Conservation (phyloP, 2,113 vertebrate genomes). For the Neomonachus schauinslandi region DNA sequence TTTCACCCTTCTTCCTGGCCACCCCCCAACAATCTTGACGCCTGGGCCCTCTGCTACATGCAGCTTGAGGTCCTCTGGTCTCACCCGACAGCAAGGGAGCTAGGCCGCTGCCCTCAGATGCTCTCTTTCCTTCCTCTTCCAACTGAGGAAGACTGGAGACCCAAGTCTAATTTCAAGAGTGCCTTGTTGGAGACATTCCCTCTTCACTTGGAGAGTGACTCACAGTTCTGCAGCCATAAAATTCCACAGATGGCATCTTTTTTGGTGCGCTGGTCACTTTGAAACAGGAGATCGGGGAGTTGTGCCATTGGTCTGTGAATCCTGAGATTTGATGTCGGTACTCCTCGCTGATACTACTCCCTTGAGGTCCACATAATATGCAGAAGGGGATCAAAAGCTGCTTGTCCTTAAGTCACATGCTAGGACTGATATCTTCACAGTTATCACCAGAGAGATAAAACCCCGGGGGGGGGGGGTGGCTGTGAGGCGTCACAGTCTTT, state of each 20-base stretch:
- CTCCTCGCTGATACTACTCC: not conserved
- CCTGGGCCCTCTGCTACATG: not conserved
- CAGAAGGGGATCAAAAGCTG: slow-evolving; percentile 13
- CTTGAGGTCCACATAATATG: not conserved
- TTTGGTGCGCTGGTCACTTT: slow-evolving; percentile 67
- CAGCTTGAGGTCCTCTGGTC: not conserved
- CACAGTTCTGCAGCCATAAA: slow-evolving; percentile 68
- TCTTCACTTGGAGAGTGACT: slow-evolving; percentile 71
- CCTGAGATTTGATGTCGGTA: not conserved
- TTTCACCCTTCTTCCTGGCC: not conserved
- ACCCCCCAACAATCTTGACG: not conserved
- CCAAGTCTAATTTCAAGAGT: slow-evolving; percentile 58
- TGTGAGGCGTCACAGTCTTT: slow-evolving; percentile 12
- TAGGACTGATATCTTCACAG: slow-evolving; percentile 9
- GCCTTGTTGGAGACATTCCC: slow-evolving; percentile 50
- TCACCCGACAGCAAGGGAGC: not conserved
- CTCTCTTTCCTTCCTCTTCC: not conserved
- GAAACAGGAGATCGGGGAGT: slow-evolving; percentile 7
- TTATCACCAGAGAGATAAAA: slow-evolving; percentile 57
- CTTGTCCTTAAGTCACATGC: slow-evolving; percentile 34
- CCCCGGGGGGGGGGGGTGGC: not conserved
- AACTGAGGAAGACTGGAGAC: slow-evolving; percentile 2
- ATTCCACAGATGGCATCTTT: slow-evolving; percentile 65
- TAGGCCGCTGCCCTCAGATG: not conserved
- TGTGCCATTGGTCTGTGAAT: not conserved